Percentiles rank a stretch among this genome's conserved stretches.
Conservation (phyloP, 2,888 invertebrate species). For the Slavum lentiscoides region DNA sequence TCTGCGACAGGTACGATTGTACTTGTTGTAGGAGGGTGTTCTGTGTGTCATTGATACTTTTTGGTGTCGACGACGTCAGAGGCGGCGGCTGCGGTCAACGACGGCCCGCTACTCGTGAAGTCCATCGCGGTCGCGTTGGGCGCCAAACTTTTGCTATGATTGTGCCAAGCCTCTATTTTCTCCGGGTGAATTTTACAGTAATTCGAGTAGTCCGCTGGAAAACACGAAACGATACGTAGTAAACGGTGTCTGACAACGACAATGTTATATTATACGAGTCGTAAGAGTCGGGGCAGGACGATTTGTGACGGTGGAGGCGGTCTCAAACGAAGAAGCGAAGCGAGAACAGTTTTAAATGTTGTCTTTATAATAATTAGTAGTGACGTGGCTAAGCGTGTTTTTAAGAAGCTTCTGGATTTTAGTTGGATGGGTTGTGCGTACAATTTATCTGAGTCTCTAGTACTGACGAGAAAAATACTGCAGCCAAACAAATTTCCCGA, state of each 20-base stretch:
- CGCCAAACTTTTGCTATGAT: constrained; percentile 14
- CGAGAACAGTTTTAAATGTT: too few species aligned
- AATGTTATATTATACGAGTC: too few species aligned
- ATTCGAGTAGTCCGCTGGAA: constrained; percentile 22
- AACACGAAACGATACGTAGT: background rate
- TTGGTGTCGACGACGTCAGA: background rate
- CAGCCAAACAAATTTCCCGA: too few species aligned
- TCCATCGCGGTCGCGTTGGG: constrained; percentile 14
- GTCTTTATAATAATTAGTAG: too few species aligned
- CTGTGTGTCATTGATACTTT: constrained; percentile 46
- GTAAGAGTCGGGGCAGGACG: too few species aligned
- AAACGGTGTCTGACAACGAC: background rate
- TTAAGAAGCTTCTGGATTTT: too few species aligned
- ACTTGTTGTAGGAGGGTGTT: constrained; percentile 4
- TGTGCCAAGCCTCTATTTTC: constrained; percentile 16
- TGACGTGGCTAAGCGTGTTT: too few species aligned
- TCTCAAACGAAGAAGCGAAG: too few species aligned
- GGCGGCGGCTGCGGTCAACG: background rate
- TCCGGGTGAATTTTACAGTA: constrained; percentile 33
- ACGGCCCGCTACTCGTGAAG: constrained; percentile 22
- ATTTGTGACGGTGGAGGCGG: too few species aligned
- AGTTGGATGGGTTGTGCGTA: too few species aligned
- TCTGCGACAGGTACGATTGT: constrained; percentile 48
- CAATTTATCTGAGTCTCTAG: too few species aligned
- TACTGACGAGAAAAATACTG: too few species aligned